These are phyloP conservation scores for Asobara japonica DNA, from an alignment of 1,140 invertebrate genomes.

Conservation along the genomic window DNA sequence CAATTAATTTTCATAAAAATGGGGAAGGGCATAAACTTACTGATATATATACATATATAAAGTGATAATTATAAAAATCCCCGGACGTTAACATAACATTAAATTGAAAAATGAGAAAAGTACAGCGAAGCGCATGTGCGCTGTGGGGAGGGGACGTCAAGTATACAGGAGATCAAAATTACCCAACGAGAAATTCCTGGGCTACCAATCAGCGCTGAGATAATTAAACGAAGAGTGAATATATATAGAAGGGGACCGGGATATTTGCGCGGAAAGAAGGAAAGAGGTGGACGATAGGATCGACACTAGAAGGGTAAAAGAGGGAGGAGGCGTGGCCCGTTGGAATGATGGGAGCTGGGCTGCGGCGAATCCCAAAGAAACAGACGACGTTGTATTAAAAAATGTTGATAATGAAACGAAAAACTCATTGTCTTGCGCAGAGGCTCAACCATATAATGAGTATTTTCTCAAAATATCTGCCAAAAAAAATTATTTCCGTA, in stretches of 20 bases:
- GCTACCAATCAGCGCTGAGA: constrained; percentile 63
- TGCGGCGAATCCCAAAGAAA: constrained; percentile 50
- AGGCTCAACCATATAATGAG: no score
- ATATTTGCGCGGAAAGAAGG: constrained; percentile 36
- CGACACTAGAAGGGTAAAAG: constrained; percentile 34
- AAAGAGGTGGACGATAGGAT: constrained; percentile 55
- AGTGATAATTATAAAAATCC: no score
- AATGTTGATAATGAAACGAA: constrained; percentile 5
- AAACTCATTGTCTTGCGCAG: not conserved
- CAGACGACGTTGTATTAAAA: constrained; percentile 38
- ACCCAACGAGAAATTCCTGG: constrained; percentile 60
- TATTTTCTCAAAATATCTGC: no score
- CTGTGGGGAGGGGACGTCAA: constrained; percentile 14
- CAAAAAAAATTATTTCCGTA: no score
- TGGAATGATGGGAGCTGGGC: constrained; percentile 60
- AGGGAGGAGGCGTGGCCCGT: constrained; percentile 55
- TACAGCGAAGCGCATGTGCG: not conserved
- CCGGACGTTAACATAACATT: not conserved
- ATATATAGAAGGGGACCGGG: constrained; percentile 31
- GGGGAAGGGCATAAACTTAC: no score
- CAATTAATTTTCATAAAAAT: no score
- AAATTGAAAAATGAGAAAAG: constrained; percentile 6
- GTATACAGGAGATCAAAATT: constrained; percentile 56
- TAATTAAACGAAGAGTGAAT: constrained; percentile 64
- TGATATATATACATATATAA: no score